These are phyloP conservation scores for Eumeta japonica DNA, from an alignment of 1,140 invertebrate species.

Conservation along the genomic window DNA sequence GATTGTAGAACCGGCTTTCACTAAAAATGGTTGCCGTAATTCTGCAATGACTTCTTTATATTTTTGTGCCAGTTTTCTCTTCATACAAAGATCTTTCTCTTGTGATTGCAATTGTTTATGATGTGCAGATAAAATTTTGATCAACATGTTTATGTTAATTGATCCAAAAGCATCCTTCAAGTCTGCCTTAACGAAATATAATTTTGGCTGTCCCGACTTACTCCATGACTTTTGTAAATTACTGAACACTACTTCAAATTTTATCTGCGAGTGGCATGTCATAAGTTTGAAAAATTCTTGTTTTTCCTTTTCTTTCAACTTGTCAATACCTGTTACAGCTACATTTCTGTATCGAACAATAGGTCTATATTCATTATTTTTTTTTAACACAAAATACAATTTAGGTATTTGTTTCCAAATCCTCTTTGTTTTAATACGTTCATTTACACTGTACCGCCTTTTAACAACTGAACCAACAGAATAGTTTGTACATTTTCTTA, in stretches of 20 bases:
- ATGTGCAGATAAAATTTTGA: constrained; percentile 32
- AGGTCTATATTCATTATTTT: constrained; percentile 36
- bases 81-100: constrained; percentile 23
- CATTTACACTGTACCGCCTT: constrained; percentile 15
- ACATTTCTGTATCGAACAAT: constrained; percentile 48
- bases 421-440: constrained; percentile 25
- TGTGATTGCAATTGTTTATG: constrained; percentile 28
- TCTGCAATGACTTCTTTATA: constrained; percentile 40
- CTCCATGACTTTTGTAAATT: constrained; percentile 31
- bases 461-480: constrained; percentile 26
- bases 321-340: constrained; percentile 18
- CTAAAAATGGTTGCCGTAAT: constrained; percentile 35
- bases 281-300: constrained; percentile 31
- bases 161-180: constrained; percentile 52
- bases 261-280: constrained; percentile 19
- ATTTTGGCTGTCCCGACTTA: constrained; percentile 31
- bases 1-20: constrained; percentile 41
- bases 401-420: constrained; percentile 38
- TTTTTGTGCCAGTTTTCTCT: constrained; percentile 30
- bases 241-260: constrained; percentile 29
- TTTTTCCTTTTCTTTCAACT: constrained; percentile 36
- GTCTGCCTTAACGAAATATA: constrained; percentile 54
- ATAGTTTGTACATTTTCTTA: constrained; percentile 27
- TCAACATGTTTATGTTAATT: constrained; percentile 34
- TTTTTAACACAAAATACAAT: constrained; percentile 44